Evolutionary conservation across 2,797 vertebrate species (phyloP).

Genomic region (Arnoldichthys spilopterus): DNA sequence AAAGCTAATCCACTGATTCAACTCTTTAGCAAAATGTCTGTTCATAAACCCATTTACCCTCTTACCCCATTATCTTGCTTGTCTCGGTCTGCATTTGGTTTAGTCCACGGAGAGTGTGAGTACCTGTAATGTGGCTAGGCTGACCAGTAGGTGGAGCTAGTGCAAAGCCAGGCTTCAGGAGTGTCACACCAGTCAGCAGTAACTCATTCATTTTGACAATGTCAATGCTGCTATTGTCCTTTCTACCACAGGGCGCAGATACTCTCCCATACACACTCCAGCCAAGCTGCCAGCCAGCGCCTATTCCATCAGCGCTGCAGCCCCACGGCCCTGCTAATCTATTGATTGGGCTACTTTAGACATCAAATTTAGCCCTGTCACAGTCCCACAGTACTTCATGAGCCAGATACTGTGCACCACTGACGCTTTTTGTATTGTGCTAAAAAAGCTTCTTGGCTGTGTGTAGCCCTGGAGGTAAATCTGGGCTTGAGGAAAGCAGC

Average conservation of each 20-base stretch:
- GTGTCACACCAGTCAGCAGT: constrained; percentile 51
- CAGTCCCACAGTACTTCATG: constrained; percentile 7
- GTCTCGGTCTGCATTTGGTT: not conserved
- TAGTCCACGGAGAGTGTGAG: not conserved
- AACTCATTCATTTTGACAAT: constrained; percentile 52
- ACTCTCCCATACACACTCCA: constrained; percentile 24
- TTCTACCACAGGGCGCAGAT: constrained; percentile 27
- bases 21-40: not conserved
- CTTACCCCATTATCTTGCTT: not conserved
- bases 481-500: constrained; percentile 27
- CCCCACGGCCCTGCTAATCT: constrained; percentile 16
- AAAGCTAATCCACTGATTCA: not conserved
- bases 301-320: not conserved
- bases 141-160: constrained; percentile 53
- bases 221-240: constrained; percentile 49
- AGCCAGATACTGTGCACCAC: constrained; percentile 15
- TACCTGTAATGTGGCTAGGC: constrained; percentile 40
- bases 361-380: constrained; percentile 28
- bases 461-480: constrained; percentile 28
- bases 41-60: not conserved
- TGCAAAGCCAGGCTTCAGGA: constrained; percentile 41
- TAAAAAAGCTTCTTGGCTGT: not conserved
- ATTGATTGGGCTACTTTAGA: constrained; percentile 34
- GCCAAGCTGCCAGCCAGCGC: constrained; percentile 11
- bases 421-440: not conserved